A percentile compares a stretch with the other conserved stretches of the same genome.
These are phyloP conservation scores for Melieria crassipennis DNA, from an alignment of 2,888 invertebrate genomes.

Conservation along the genomic window DNA sequence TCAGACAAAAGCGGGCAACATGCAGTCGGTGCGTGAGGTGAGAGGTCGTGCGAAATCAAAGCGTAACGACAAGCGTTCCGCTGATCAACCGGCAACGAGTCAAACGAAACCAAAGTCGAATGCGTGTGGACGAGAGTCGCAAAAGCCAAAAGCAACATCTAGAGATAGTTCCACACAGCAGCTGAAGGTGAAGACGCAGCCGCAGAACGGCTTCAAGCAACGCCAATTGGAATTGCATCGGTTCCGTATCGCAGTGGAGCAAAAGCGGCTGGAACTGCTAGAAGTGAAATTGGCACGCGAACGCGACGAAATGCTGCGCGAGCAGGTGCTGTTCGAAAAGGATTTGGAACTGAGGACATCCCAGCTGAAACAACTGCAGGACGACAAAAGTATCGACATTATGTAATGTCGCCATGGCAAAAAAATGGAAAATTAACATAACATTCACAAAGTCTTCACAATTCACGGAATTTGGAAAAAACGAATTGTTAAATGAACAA, in stretches of 20 bases:
- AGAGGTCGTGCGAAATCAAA: neutral
- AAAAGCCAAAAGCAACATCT: constrained; percentile 17
- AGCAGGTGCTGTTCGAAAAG: constrained; percentile 52
- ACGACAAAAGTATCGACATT: constrained; percentile 21
- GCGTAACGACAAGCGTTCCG: neutral
- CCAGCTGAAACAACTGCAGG: constrained; percentile 20
- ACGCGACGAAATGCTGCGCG: constrained; percentile 52
- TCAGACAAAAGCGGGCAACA: neutral
- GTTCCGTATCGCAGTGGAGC: constrained; percentile 52
- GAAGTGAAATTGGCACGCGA: constrained; percentile 55
- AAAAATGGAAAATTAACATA: neutral
- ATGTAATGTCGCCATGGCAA: neutral
- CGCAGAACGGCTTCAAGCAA: constrained; percentile 46
- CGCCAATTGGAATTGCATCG: constrained; percentile 54
- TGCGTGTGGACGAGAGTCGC: no score
- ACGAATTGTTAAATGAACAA: no score
- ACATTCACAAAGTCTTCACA: neutral
- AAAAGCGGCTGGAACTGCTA: constrained; percentile 53
- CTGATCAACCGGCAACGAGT: no score
- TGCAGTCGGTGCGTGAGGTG: no score
- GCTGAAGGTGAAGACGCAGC: constrained; percentile 18
- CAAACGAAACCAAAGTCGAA: no score
- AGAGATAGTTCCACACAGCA: neutral
- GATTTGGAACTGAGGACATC: constrained; percentile 44
- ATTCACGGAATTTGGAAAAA: no score